Evolutionary conservation across 2,888 invertebrate genomes (phyloP), one percentile per base, ranked within the genome.

Genomic region (Operophtera brumata): DNA sequence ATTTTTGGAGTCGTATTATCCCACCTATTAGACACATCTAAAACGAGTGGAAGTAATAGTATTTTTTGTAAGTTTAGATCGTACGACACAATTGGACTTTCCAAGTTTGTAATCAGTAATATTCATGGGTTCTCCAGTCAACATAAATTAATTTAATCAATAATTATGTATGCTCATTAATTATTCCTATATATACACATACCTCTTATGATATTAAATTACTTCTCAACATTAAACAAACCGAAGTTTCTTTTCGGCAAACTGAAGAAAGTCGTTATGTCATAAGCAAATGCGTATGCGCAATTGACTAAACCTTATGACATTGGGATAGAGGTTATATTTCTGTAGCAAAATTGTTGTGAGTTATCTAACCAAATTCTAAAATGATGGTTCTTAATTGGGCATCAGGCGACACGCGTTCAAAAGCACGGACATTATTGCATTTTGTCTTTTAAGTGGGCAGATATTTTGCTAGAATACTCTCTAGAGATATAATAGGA

Each of bases 201-300:
- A 36, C 42, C 46, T 41, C 39, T 47, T 50, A 42, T 20, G 45
- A 59, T 48, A 52, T 55, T 49, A 59, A 42, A 45, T 57, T 57
- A 52, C 55, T 35, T n/a, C 40, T 26, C n/a, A 12, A 48, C 47
- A 57, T 57, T 52, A 52, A 44, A 54, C 61, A 39, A 52, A 44
- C 51, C 61, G 36, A 57, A 57, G 54, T 63, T 57, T 61, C 52
- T 57, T 52, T 57, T 48, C 59, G 56, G 45, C 49, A 28, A 56
- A 55, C 60, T 28, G 53, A 63, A 57, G 63, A 63, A 63, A 63
- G 63, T 59, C 40, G 20, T 58, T 61, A 46, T 52, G 41, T 57
- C 51, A 60, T 49, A 30, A 26, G 43, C 44, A 34, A 44, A 39
- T 46, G 30, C 43, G 11, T 30, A 28, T 40, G 28, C 42, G 32